Base-by-base conservation (phyloP, 2,113 vertebrate species). In the Tringa solitaria region DNA sequence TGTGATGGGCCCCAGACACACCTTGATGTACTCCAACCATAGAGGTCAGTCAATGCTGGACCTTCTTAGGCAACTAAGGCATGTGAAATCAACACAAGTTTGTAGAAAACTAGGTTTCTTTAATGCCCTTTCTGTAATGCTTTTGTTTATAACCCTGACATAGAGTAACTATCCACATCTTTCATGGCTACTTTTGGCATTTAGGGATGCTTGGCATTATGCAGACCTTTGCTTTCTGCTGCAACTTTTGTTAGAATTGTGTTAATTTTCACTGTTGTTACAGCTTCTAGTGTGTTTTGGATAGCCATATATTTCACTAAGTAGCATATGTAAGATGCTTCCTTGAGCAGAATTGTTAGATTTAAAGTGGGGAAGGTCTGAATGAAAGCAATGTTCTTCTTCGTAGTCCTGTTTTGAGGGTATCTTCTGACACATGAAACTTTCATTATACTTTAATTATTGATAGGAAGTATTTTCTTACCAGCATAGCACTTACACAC, bases 401-500 rank as follows among this genome's bases (percentile, higher is more conserved):
- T 92, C 94, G n/a, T 73, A 84, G 60, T 48, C 77, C 37, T 94
- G 26, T 90, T 95, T 95, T 74, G 61, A 96, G 80, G 26, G 60
- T 93, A 84, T 91, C 89, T 97, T 98, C 51, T 94, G 89, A 93
- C 30, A 94, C 84, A 96, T 97, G 90, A 96, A 96, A 95, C 81
- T 98, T 96, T 95, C 90, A 97, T 97, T 94, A 85, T 95, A 68
- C 83, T 96, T 97, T 97, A 98, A 97, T 97, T 97, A 97, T 97
- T 97, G 89, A 97, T 97, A 92, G 93, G 89, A 96, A 96, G 84
- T 67, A 60, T 95, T 97, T 97, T 97, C 95, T 97, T 97, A 96
- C 94, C 77, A 95, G 95, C 81, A 89, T 87, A 97, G 94, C 96
- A 97, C 96, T 97, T 96, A 95, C 5, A 85, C 60, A 53, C 56